phyloP scores from a whole-genome alignment of 2,113 vertebrate genomes.

The Raphicerus campestris region DNA sequence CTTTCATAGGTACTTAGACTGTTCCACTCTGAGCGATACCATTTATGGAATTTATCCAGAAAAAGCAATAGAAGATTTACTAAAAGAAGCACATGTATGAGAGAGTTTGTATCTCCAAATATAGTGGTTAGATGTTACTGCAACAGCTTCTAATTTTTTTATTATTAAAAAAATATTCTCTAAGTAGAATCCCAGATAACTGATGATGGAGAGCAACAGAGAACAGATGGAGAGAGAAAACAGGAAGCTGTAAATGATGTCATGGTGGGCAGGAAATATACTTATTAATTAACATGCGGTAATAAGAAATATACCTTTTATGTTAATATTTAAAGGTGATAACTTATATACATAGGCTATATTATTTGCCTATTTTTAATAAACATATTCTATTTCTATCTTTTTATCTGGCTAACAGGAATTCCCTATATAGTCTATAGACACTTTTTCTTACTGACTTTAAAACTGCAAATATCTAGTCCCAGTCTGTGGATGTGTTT shows the following conservation, averaged over 20 bases:
- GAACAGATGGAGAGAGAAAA: neutral
- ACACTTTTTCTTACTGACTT: neutral
- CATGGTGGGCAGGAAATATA: neutral
- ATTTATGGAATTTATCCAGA: neutral
- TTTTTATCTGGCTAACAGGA: neutral
- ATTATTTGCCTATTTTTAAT: neutral
- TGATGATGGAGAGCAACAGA: neutral
- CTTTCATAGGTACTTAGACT: neutral
- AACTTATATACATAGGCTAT: neutral
- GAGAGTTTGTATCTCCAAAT: neutral
- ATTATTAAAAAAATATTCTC: neutral
- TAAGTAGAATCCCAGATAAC: neutral
- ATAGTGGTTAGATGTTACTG: neutral
- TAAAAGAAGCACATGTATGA: neutral
- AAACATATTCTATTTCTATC: neutral
- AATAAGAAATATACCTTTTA: neutral
- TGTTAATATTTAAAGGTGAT: neutral
- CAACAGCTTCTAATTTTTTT: neutral
- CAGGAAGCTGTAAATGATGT: neutral
- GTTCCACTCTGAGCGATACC: neutral
- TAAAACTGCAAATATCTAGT: neutral
- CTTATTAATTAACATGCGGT: neutral
- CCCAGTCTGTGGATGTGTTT: neutral
- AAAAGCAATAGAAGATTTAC: neutral
- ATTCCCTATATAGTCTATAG: neutral